Conservation (phyloP, 2,888 invertebrate genomes). For the Diogma glabrata region DNA sequence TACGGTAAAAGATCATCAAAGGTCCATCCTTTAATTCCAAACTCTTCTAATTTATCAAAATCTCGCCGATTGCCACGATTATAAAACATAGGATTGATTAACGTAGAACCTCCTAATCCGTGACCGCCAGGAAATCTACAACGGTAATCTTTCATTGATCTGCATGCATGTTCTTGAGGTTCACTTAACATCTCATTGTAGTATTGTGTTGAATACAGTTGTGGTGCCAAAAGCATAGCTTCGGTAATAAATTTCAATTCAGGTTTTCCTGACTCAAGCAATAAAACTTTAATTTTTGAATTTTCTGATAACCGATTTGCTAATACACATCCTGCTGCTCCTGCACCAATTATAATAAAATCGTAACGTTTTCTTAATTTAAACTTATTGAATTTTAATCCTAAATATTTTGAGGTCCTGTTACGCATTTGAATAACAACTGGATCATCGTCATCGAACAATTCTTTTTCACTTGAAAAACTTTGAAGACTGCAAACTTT, state of each 20-base stretch:
- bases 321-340: conserved; percentile 56
- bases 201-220: conserved; percentile 43
- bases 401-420: too few species aligned
- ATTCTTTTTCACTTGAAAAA: too few species aligned
- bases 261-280: conserved; percentile 34
- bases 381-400: too few species aligned
- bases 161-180: conserved; percentile 41
- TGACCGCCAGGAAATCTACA: conserved; percentile 33
- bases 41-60: conserved; percentile 21
- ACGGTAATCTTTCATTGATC: conserved; percentile 35
- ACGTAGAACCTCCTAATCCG: conserved; percentile 19
- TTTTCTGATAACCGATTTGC: conserved; percentile 58
- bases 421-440: too few species aligned
- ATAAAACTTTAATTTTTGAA: conserved; percentile 41
- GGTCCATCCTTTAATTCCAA: conserved; percentile 37
- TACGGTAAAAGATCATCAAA: conserved; percentile 28
- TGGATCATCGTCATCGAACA: too few species aligned
- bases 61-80: conserved; percentile 23
- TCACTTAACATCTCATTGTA: conserved; percentile 51
- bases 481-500: too few species aligned
- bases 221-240: conserved; percentile 41
- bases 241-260: conserved; percentile 40
- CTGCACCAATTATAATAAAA: conserved; percentile 56
- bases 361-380: conserved; percentile 37
- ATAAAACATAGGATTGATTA: conserved; percentile 26